These are phyloP conservation scores for Callinectes sapidus DNA, from an alignment of 2,888 invertebrate genomes.

Conservation along the genomic window DNA sequence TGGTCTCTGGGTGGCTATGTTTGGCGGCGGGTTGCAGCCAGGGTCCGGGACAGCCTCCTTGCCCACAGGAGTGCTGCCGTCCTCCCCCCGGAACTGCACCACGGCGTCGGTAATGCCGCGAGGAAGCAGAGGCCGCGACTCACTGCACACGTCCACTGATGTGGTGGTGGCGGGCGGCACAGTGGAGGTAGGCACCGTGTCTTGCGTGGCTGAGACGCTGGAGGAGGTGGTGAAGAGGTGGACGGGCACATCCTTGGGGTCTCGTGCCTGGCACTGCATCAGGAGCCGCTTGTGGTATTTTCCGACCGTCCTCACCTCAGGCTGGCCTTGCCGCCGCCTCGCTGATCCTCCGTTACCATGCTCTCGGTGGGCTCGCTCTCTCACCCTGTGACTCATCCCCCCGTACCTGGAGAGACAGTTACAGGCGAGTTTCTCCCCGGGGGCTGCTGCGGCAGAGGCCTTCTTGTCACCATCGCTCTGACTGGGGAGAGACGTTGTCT, in stretches of 20 bases:
- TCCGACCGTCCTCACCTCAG: conserved; percentile 42
- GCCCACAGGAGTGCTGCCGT: background rate
- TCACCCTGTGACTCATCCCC: conserved; percentile 22
- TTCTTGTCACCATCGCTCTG: background rate
- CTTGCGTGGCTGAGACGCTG: conserved; percentile 26
- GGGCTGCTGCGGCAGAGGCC: background rate
- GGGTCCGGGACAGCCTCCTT: background rate
- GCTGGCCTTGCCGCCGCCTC: conserved; percentile 14
- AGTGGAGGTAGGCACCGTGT: background rate
- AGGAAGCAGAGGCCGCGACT: background rate
- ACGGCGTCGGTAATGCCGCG: background rate
- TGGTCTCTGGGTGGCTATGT: background rate
- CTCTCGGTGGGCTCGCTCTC: background rate
- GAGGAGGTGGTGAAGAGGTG: conserved; percentile 52
- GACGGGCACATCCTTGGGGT: conserved; percentile 56
- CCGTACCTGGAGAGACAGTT: conserved; percentile 51
- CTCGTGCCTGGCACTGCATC: conserved; percentile 51
- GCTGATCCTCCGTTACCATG: background rate
- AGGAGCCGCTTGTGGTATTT: conserved; percentile 52
- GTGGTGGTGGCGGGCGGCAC: background rate
- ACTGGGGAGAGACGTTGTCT: background rate
- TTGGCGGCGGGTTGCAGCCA: background rate
- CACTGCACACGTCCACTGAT: conserved; percentile 4
- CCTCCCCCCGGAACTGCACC: background rate
- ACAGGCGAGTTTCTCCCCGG: conserved; percentile 31